Percentiles rank a stretch among this genome's conserved stretches.
Conservation (phyloP, 2,113 vertebrate species). For the Apodemus sylvaticus region DNA sequence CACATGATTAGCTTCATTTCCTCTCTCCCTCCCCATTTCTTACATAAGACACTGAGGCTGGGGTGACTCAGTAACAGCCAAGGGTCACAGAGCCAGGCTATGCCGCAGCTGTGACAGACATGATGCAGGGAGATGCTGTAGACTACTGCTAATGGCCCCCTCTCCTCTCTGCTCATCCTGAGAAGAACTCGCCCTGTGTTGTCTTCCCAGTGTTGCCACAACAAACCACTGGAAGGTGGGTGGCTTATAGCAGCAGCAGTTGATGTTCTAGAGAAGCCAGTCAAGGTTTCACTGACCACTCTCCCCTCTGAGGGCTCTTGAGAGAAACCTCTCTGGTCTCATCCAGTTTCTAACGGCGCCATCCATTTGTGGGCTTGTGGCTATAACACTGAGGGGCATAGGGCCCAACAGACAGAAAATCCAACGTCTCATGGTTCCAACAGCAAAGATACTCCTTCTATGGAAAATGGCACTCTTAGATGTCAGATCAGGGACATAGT, state of each 20-base stretch:
- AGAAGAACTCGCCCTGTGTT: neutral
- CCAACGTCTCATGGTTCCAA: neutral
- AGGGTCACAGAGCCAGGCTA: accelerated
- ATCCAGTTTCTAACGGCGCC: neutral
- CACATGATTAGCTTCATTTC: neutral
- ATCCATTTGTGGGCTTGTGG: neutral
- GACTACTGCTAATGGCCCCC: neutral
- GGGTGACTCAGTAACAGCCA: neutral
- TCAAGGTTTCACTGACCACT: neutral
- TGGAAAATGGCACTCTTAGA: neutral
- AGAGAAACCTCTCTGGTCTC: neutral
- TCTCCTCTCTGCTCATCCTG: neutral
- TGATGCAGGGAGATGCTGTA: accelerated
- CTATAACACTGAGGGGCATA: too few relatives aligned
- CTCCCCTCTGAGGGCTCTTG: accelerated
- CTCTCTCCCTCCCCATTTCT: neutral
- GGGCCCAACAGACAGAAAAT: neutral
- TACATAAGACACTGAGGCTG: neutral
- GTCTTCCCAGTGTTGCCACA: neutral
- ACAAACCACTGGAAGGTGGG: neutral
- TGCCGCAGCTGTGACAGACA: too few relatives aligned
- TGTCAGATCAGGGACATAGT: neutral
- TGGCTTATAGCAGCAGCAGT: neutral
- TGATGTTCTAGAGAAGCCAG: neutral
- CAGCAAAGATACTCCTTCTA: neutral